Evolutionary conservation across 2,113 vertebrate genomes (phyloP).

Genomic region (Amphiprion ocellaris): DNA sequence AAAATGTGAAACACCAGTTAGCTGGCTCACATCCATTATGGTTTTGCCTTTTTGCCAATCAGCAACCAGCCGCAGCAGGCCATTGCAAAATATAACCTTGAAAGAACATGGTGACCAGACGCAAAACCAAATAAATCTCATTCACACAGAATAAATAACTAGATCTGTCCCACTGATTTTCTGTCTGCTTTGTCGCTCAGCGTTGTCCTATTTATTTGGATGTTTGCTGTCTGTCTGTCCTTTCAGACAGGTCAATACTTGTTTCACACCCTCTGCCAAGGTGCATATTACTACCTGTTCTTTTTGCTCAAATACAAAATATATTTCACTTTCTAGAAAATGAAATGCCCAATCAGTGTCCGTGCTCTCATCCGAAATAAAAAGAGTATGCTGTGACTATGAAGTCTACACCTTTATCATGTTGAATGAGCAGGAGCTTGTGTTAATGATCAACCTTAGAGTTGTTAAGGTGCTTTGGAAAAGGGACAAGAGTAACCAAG

Average conservation of each 20-base stretch:
- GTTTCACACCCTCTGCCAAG: conserved; percentile 32
- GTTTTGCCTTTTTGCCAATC: neutral
- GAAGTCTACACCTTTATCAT: too few relatives aligned
- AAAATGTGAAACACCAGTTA: neutral
- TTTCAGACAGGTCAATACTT: conserved; percentile 66
- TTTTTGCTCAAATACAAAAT: neutral
- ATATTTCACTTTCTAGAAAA: neutral
- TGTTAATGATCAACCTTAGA: too few relatives aligned
- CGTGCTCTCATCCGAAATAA: neutral
- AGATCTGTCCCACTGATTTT: conserved; percentile 22
- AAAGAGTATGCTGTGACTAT: too few relatives aligned
- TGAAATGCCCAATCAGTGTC: neutral
- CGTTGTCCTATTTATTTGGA: conserved; percentile 34
- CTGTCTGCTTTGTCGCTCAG: conserved; percentile 20
- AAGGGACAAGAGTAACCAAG: too few relatives aligned
- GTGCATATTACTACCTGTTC: neutral
- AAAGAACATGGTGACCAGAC: conserved; percentile 43
- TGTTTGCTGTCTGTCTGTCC: conserved; percentile 74
- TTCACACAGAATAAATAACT: conserved; percentile 46
- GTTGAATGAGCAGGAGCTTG: too few relatives aligned
- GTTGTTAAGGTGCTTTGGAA: too few relatives aligned
- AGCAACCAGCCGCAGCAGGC: neutral
- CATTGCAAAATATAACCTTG: conserved; percentile 28
- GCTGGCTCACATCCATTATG: neutral
- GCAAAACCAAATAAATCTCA: conserved; percentile 52